Evolutionary conservation across 1,140 invertebrate genomes (phyloP).

Genomic region (Drosophila burlai): DNA sequence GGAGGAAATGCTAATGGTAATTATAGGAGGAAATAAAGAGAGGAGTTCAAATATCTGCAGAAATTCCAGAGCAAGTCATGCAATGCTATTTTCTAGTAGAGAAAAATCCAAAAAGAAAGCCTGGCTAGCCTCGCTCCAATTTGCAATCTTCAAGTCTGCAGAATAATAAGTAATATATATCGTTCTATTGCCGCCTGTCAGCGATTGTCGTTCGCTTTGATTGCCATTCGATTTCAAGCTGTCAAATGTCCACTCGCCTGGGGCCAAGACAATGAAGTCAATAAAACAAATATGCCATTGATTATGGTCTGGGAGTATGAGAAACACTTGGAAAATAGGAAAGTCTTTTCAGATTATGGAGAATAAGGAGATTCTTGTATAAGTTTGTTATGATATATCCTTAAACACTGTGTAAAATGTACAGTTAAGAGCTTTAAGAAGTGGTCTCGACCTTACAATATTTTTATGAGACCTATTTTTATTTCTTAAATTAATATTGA

Average conservation of each 20-base stretch:
- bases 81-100: constrained; percentile 15
- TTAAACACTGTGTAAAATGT: too few species aligned
- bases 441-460: too few species aligned
- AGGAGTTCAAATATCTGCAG: constrained; percentile 33
- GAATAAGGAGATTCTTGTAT: neutral
- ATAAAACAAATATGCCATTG: constrained; percentile 78
- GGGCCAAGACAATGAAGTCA: constrained; percentile 62
- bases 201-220: constrained; percentile 35
- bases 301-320: constrained; percentile 61
- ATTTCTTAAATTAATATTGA: too few species aligned
- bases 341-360: neutral
- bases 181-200: constrained; percentile 36
- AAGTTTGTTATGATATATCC: too few species aligned
- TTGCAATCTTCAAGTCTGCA: constrained; percentile 14
- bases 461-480: too few species aligned
- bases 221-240: constrained; percentile 51
- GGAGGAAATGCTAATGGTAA: constrained; percentile 56
- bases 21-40: constrained; percentile 40
- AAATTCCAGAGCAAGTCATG: constrained; percentile 57
- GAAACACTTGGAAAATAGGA: neutral
- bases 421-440: too few species aligned
- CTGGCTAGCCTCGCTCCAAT: constrained; percentile 1
- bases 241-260: constrained; percentile 45
- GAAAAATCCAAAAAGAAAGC: constrained; percentile 14
- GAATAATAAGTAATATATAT: constrained; percentile 34